A percentile compares a stretch with the other conserved stretches of the same genome.
Conservation (phyloP, 2,797 vertebrate genomes). For the Phalloptychus januarius region DNA sequence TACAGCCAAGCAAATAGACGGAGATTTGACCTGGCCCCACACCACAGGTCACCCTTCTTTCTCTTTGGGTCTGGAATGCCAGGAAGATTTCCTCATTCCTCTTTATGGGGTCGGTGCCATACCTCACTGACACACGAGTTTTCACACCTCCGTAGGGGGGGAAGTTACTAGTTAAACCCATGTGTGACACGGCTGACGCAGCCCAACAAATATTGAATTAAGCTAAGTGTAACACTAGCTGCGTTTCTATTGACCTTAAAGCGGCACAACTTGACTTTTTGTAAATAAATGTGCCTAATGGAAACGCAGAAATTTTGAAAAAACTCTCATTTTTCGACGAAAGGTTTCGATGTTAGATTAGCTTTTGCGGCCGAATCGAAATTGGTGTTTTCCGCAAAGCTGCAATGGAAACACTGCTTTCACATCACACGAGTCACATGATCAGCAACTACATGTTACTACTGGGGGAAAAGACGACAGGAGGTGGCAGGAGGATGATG, state of each 20-base stretch:
- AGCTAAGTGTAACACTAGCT: slow-evolving; percentile 30
- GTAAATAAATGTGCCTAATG: background rate
- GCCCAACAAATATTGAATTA: slow-evolving; percentile 59
- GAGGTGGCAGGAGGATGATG: too few relatives aligned
- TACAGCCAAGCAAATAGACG: slow-evolving; percentile 58
- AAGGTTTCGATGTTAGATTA: too few relatives aligned
- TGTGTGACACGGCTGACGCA: slow-evolving; percentile 43
- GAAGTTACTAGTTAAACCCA: slow-evolving; percentile 29
- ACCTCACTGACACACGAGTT: slow-evolving; percentile 53
- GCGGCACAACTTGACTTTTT: too few relatives aligned
- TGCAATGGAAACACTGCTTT: too few relatives aligned
- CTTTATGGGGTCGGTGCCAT: slow-evolving; percentile 43
- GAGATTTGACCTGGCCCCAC: slow-evolving; percentile 45
- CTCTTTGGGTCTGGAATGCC: slow-evolving; percentile 55
- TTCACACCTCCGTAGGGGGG: slow-evolving; percentile 50
- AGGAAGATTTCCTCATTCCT: slow-evolving; percentile 46
- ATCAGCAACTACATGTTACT: too few relatives aligned
- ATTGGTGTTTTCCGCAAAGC: too few relatives aligned
- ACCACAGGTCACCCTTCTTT: slow-evolving; percentile 28
- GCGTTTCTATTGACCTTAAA: too few relatives aligned
- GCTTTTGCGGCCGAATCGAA: too few relatives aligned
- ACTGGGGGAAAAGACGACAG: too few relatives aligned
- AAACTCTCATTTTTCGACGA: too few relatives aligned
- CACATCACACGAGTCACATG: too few relatives aligned
- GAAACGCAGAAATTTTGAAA: too few relatives aligned